These are phyloP conservation scores for Agrypnia vestita DNA, from an alignment of 1,140 invertebrate species.

Conservation along the genomic window DNA sequence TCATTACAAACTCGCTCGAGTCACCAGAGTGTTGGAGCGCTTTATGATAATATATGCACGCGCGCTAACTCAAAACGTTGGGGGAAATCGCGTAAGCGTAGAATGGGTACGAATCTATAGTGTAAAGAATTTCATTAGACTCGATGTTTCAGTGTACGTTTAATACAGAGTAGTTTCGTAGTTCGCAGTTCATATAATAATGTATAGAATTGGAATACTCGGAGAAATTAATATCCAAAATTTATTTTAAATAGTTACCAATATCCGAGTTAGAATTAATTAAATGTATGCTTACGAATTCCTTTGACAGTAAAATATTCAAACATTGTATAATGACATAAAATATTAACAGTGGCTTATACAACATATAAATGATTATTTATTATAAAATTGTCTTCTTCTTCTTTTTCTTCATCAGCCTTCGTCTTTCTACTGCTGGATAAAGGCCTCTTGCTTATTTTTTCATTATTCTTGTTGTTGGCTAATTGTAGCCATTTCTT, in stretches of 20 bases:
- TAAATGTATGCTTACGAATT: background rate
- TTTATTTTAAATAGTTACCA: background rate
- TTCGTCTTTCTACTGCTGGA: too few species aligned
- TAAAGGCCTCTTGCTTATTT: too few species aligned
- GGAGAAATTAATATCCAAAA: constrained; percentile 2
- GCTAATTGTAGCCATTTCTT: too few species aligned
- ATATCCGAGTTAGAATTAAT: background rate
- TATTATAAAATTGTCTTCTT: too few species aligned
- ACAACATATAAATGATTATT: background rate
- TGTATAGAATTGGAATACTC: constrained; percentile 2
- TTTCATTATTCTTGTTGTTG: too few species aligned
- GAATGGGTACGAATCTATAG: too few species aligned
- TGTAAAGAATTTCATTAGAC: background rate
- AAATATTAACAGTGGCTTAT: background rate
- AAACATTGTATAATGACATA: background rate
- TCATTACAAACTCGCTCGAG: constrained; percentile 38
- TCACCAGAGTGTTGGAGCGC: constrained; percentile 7
- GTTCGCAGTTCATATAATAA: background rate
- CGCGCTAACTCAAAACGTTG: background rate
- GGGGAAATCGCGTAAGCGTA: too few species aligned
- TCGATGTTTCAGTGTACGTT: background rate
- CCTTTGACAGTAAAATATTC: background rate
- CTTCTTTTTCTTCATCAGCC: too few species aligned
- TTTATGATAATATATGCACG: background rate
- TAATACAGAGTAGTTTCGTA: background rate